Evolutionary conservation across 2,797 vertebrate species (phyloP).

Genomic region (Mastacembelus armatus): DNA sequence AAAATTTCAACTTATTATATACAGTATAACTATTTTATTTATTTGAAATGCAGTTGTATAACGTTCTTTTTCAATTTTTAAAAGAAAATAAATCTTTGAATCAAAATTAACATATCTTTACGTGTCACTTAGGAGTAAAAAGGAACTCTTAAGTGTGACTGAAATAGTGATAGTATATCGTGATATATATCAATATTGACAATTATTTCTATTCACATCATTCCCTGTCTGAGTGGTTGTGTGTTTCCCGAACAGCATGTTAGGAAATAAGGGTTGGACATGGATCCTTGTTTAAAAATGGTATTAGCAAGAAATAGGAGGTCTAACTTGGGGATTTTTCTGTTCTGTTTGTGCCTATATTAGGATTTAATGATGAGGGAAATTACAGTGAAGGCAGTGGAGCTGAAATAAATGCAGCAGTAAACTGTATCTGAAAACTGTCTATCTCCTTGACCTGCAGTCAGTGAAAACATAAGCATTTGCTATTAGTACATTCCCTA

Average conservation of each 20-base stretch:
- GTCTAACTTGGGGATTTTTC: not conserved
- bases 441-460: not conserved
- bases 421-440: not conserved
- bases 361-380: not conserved
- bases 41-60: too few relatives aligned
- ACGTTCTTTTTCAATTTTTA: too few relatives aligned
- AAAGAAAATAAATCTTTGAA: too few relatives aligned
- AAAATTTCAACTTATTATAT: too few relatives aligned
- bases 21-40: too few relatives aligned
- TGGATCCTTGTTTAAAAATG: not conserved
- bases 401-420: not conserved
- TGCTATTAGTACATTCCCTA: too few relatives aligned
- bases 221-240: not conserved
- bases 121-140: too few relatives aligned
- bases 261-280: not conserved
- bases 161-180: too few relatives aligned
- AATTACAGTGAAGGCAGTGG: not conserved
- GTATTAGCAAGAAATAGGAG: not conserved
- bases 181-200: too few relatives aligned
- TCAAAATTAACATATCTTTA: too few relatives aligned
- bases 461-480: not conserved
- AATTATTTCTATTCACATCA: too few relatives aligned
- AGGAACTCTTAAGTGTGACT: too few relatives aligned
- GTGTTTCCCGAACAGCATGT: conserved; percentile 24
- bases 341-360: not conserved